Percentiles rank a stretch among this genome's conserved stretches.
Evolutionary conservation across 2,888 invertebrate genomes (phyloP).

Genomic region (Melinopterus prodromus): DNA sequence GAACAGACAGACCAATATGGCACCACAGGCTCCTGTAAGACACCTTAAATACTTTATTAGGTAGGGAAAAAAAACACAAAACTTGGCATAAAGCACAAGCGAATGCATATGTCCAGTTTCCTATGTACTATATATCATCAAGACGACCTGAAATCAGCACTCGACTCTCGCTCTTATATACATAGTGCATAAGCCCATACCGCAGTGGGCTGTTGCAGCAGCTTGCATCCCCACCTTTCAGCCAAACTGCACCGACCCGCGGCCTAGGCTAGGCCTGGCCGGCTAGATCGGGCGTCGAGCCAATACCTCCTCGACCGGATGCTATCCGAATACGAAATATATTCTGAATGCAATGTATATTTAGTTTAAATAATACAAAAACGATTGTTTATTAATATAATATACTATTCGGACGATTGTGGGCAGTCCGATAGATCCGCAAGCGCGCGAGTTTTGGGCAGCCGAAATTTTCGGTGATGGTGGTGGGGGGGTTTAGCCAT

Average conservation of each 20-base stretch:
- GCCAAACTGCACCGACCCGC: constrained; percentile 17
- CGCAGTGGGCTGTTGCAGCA: background rate
- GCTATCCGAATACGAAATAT: constrained; percentile 58
- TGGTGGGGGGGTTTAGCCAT: background rate
- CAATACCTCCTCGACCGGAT: constrained; percentile 48
- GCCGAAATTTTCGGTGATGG: background rate
- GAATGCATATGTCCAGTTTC: too few species aligned
- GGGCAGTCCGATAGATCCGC: background rate
- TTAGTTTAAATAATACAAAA: constrained; percentile 60
- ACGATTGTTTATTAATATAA: constrained; percentile 57
- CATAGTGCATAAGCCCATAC: background rate
- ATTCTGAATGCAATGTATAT: constrained; percentile 61
- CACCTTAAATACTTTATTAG: too few species aligned
- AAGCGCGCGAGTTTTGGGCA: constrained; percentile 27
- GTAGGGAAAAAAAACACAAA: too few species aligned
- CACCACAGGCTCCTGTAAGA: too few species aligned
- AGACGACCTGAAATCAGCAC: background rate
- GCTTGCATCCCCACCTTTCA: background rate
- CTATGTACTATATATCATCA: too few species aligned
- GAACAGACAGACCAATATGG: too few species aligned
- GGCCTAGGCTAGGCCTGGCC: constrained; percentile 52
- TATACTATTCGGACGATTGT: constrained; percentile 35
- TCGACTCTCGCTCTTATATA: constrained; percentile 21
- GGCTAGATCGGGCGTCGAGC: constrained; percentile 28
- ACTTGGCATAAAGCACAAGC: too few species aligned